Percentiles rank a stretch among this genome's conserved stretches.
Evolutionary conservation across 2,888 invertebrate species (phyloP).

Genomic region (Lagria hirta): DNA sequence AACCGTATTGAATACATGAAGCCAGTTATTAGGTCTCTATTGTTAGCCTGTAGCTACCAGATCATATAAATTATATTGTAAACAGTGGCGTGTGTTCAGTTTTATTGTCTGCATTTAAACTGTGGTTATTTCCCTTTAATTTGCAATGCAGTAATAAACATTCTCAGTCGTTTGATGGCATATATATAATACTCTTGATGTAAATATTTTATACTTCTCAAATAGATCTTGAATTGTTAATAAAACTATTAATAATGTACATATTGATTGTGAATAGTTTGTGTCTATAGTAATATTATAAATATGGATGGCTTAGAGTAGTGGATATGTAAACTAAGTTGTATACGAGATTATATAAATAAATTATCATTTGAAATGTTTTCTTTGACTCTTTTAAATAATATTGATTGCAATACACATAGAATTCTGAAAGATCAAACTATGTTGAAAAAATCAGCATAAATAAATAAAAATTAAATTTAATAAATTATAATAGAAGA

Average conservation of each 20-base stretch:
- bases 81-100: conserved; percentile 53
- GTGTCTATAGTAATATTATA: conserved; percentile 13
- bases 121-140: conserved; percentile 45
- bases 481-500: no score
- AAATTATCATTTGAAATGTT: conserved; percentile 24
- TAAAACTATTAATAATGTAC: conserved; percentile 16
- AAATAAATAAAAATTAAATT: no score
- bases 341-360: conserved; percentile 26
- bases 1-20: conserved; percentile 50
- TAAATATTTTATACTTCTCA: conserved; percentile 16
- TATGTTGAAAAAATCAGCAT: no score
- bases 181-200: no score
- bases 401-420: no score
- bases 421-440: no score
- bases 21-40: conserved; percentile 54
- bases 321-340: conserved; percentile 17
- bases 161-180: no score
- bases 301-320: conserved; percentile 15
- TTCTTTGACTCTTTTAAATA: no score
- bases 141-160: conserved; percentile 19
- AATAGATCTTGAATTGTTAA: conserved; percentile 4
- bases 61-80: conserved; percentile 55
- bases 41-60: conserved; percentile 55
- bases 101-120: conserved; percentile 48
- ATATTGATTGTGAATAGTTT: conserved; percentile 27